Base-by-base conservation (phyloP, 2,888 invertebrate species). In the Drosophila pegasa region DNA sequence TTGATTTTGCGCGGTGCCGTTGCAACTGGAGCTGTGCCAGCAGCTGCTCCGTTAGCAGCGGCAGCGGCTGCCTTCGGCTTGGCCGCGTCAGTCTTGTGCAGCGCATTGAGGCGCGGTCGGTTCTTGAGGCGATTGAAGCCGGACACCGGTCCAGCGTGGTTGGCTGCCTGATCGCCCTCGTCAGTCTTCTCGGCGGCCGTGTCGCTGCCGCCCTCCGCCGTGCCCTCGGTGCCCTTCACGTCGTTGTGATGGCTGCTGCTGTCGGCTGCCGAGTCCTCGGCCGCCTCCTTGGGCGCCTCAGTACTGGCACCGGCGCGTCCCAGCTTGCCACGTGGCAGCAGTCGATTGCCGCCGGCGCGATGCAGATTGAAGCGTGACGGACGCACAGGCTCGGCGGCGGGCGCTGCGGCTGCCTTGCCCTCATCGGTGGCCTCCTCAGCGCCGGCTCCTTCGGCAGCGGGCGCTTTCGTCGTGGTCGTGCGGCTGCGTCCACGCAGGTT, bases 91-190 rank as follows among this genome's bases (percentile, higher is more conserved):
- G 91, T 91, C 90, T 92, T 92, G 71, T 89, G 79, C 75, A 89
- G 88, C 66, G 75, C 83, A 71, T 91, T 90, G 61, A 92, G 88
- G 71, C 92, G 91, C 83, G 92, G 92, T 58, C 92, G 91, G 69
- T 78, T 88, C 80, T 92, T 92, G 56, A 92, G 84, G 73, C 91
- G 91, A 81, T 92, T 92, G 16, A 92, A 75, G 35, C 92, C 90
- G 66, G 85, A 66, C 20, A 85, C 77, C 50, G 80, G 82, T 50
- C 68, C 86, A 8, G 81, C 64, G 58, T 79, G 79, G 37, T 71
- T 70, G 35, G 77, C 48, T 27, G 51, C 69, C 54, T 56, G 75
- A 43, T 82, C 82, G 60, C 79, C 78, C 20, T 78, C 72, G 45
- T 88, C 87, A 65, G 73, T 77, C 50, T 73, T 62, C 51, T 80